Evolutionary conservation across 2,888 invertebrate genomes (phyloP), one percentile per base, ranked within the genome.

Genomic region (Adela reaumurella): DNA sequence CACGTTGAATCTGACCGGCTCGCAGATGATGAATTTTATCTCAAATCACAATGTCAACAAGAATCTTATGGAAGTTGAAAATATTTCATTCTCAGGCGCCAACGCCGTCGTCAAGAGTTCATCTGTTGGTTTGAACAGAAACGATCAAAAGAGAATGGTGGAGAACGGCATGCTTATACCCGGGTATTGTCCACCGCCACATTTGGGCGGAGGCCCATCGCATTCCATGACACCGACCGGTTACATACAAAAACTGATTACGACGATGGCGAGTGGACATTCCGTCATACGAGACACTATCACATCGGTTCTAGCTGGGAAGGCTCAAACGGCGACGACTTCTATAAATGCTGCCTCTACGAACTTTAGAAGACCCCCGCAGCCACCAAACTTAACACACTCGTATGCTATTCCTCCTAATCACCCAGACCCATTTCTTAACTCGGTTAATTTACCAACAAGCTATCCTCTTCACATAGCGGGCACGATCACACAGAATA

Each of bases 281-380:
- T 90, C 90, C 1, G 86, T 86, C 2, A 88, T 89, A 29, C 83
- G 90, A 55, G 91, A 91, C 62, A 91, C 92, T 0, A 88, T 92
- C 17, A 92, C 92, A 0, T 90, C 88, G 0, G 90, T 91, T 2
- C 65, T 89, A 52, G 90, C 90, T 2, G 90, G 90, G 2, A 82
- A 86, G 63, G 84, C 90, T 0, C 87, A 87, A 57, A 90, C 90
- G 1, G 86, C 87, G 1, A 89, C 90, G 0, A 89, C 90, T 1
- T 87, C 90, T 0, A 84, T 89, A 19, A 88, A 87, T 56, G 84
- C 84, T 20, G 82, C 85, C 4, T 74, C 73, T 53, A 82, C 59
- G 49, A 81, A 63, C 59, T 77, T 68, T 50, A 56, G 70, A 8
- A 57, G 76, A 58, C 82, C 59, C 54, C 68, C 74, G 2, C 74